A percentile compares a stretch with the other conserved stretches of the same genome.
These are phyloP conservation scores for Drepana arcuata DNA, from an alignment of 1,140 invertebrate species.

Conservation along the genomic window DNA sequence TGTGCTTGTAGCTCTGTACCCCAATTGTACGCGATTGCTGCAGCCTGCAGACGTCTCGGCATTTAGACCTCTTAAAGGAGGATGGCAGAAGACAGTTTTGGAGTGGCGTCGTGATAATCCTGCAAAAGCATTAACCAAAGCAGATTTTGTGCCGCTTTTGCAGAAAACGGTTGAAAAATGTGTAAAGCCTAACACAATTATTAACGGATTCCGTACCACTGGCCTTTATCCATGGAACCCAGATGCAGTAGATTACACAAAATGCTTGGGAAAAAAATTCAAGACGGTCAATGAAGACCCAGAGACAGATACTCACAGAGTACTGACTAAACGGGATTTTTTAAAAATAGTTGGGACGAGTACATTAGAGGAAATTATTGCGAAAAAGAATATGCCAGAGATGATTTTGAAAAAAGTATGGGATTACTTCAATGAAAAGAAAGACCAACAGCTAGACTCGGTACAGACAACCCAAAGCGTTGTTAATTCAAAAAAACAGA, in stretches of 20 bases:
- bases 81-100: constrained; percentile 26
- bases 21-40: constrained; percentile 35
- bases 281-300: constrained; percentile 3
- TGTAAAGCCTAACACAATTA: constrained; percentile 4
- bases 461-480: no score
- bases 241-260: constrained; percentile 17
- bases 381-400: constrained; percentile 2
- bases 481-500: no score
- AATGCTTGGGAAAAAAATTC: constrained; percentile 16
- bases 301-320: constrained; percentile 3
- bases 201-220: constrained; percentile 7
- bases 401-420: constrained; percentile 2
- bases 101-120: constrained; percentile 17
- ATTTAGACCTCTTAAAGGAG: constrained; percentile 30
- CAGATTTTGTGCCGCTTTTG: constrained; percentile 19
- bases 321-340: constrained; percentile 5
- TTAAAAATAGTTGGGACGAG: constrained; percentile 7
- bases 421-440: neutral
- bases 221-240: constrained; percentile 10
- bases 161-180: constrained; percentile 2
- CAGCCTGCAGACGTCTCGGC: constrained; percentile 41
- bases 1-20: constrained; percentile 31
- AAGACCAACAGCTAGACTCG: no score
- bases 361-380: constrained; percentile 4
- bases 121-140: constrained; percentile 10